Evolutionary conservation across 2,888 invertebrate species (phyloP).

Genomic region (Koerneria pararmatus): DNA sequence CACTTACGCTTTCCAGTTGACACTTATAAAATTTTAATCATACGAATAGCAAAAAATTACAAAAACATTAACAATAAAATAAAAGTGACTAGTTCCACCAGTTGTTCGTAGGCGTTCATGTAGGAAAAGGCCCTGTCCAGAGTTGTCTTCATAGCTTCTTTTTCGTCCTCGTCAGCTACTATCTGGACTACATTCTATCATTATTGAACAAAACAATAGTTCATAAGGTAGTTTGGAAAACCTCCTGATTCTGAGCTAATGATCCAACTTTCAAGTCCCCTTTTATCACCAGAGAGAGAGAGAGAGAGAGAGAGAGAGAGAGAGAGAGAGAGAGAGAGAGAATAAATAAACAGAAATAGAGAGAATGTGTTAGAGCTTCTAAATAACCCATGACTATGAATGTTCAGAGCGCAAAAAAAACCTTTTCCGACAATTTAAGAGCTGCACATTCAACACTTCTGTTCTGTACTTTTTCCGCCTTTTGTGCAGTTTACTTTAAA

Average conservation of each 20-base stretch:
- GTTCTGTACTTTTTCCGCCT: no score
- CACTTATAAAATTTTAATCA: no score
- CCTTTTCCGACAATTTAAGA: no score
- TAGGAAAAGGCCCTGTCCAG: conserved; percentile 16
- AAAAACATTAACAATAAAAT: no score
- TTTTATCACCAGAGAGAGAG: background rate
- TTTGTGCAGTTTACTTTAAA: no score
- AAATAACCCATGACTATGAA: no score
- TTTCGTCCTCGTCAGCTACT: background rate
- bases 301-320: background rate
- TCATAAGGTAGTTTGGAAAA: background rate
- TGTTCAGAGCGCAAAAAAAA: no score
- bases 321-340: background rate
- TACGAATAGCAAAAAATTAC: no score
- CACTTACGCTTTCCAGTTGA: background rate
- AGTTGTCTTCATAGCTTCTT: conserved; percentile 12
- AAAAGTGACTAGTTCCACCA: conserved; percentile 16
- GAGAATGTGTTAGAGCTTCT: no score
- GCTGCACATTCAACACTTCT: no score
- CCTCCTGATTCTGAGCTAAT: background rate
- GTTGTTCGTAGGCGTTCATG: conserved; percentile 16
- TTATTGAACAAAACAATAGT: background rate
- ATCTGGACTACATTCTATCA: conserved; percentile 7
- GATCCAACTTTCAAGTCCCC: background rate
- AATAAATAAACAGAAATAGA: background rate